A percentile compares a stretch with the other conserved stretches of the same genome.
Conservation (phyloP, 2,113 vertebrate species). For the Pseudolaguvia tuberculata region DNA sequence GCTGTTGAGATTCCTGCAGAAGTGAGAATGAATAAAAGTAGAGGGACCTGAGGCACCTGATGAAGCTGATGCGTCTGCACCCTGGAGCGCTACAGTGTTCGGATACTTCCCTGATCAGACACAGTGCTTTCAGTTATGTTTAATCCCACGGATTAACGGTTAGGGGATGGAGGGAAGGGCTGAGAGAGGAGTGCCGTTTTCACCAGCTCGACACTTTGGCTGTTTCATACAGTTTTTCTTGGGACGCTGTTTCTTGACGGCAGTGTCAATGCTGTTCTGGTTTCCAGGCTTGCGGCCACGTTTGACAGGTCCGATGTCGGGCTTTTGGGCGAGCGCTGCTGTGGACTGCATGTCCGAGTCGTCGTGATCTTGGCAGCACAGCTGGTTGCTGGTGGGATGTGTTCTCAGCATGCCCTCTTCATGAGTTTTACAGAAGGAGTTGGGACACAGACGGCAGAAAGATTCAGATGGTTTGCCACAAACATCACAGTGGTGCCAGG, state of each 20-base stretch:
- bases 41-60: slow-evolving; percentile 43
- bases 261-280: slow-evolving; percentile 11
- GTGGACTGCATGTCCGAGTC: slow-evolving; percentile 66
- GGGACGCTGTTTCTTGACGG: slow-evolving; percentile 32
- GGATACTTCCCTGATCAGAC: slow-evolving; percentile 55
- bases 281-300: slow-evolving; percentile 28
- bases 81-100: slow-evolving; percentile 65
- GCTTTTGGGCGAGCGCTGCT: slow-evolving; percentile 45
- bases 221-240: slow-evolving; percentile 46
- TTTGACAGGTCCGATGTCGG: background rate
- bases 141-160: slow-evolving; percentile 36
- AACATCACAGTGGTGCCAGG: slow-evolving; percentile 98
- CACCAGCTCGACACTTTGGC: slow-evolving; percentile 32
- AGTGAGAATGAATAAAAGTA: slow-evolving; percentile 23
- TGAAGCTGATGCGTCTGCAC: slow-evolving; percentile 65
- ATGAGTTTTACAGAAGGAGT: slow-evolving; percentile 95
- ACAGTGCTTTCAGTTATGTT: slow-evolving; percentile 50
- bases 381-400: slow-evolving; percentile 67
- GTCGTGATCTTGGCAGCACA: slow-evolving; percentile 87
- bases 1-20: slow-evolving; percentile 54
- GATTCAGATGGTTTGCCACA: slow-evolving; percentile 87
- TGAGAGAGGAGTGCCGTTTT: slow-evolving; percentile 27
- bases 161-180: slow-evolving; percentile 52
- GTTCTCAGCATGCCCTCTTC: slow-evolving; percentile 76
- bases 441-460: slow-evolving; percentile 94